A percentile compares a stretch with the other conserved stretches of the same genome.
Evolutionary conservation across 2,888 invertebrate species (phyloP).

Genomic region (Leptinotarsa juncta): DNA sequence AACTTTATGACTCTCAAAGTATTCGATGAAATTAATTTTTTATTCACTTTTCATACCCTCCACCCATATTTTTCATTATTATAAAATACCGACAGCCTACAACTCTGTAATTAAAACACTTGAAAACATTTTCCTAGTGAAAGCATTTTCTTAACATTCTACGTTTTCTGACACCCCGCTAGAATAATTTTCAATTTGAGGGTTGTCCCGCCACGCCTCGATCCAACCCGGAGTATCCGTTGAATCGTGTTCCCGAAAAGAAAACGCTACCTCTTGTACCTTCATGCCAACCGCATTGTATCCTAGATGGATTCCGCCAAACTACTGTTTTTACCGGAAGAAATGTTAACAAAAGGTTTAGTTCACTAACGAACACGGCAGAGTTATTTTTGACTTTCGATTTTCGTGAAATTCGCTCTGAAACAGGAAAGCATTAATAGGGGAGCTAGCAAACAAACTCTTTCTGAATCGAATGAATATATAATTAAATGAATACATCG

Average conservation of each 20-base stretch:
- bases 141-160: constrained; percentile 20
- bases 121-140: background rate
- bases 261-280: constrained; percentile 35
- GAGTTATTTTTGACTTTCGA: background rate
- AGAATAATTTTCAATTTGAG: constrained; percentile 48
- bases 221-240: background rate
- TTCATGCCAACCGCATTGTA: constrained; percentile 51
- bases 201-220: constrained; percentile 47
- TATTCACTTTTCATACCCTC: no score
- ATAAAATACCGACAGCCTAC: no score
- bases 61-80: no score
- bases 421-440: background rate
- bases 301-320: constrained; percentile 57
- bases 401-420: background rate
- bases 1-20: no score
- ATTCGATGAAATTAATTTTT: no score
- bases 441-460: background rate
- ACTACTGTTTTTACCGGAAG: constrained; percentile 56
- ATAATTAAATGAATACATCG: no score
- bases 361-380: constrained; percentile 39
- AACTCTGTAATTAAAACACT: background rate
- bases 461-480: background rate
- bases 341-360: constrained; percentile 48
- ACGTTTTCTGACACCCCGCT: constrained; percentile 44
- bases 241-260: background rate